Conservation (phyloP, 2,113 vertebrate genomes). For the Plestiodon gilberti region DNA sequence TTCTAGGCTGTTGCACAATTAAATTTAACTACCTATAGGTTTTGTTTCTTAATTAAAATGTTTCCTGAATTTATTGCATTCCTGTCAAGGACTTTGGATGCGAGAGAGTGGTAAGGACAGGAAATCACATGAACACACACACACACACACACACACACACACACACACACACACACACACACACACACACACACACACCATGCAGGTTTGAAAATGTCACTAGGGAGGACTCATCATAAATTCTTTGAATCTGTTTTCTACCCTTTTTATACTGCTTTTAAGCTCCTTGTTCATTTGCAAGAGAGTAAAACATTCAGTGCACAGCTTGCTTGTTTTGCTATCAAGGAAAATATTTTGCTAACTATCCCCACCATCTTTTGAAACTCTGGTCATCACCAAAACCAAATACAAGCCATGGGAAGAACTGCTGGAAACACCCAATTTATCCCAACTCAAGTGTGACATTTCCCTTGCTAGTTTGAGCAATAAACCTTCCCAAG, state of each 20-base stretch:
- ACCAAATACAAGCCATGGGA: too few species aligned
- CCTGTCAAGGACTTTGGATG: constrained; percentile 39
- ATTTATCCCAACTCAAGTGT: too few species aligned
- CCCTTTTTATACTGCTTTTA: background rate
- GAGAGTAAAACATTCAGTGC: too few species aligned
- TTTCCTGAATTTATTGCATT: constrained; percentile 30
- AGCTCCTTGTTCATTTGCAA: background rate
- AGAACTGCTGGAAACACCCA: too few species aligned
- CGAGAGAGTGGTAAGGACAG: background rate
- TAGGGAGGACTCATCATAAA: background rate
- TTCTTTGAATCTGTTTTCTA: background rate
- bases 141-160: background rate
- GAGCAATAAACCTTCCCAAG: too few species aligned
- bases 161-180: background rate
- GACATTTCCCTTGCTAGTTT: too few species aligned
- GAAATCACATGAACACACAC: background rate
- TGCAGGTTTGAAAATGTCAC: background rate
- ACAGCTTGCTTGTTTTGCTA: too few species aligned
- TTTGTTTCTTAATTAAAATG: constrained; percentile 51
- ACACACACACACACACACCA: background rate
- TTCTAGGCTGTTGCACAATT: constrained; percentile 2
- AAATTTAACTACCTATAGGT: constrained; percentile 34
- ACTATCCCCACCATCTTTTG: too few species aligned
- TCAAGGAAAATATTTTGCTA: too few species aligned
- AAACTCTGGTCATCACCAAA: too few species aligned